Evolutionary conservation across 2,113 vertebrate genomes (phyloP).

Genomic region (Zingel zingel): DNA sequence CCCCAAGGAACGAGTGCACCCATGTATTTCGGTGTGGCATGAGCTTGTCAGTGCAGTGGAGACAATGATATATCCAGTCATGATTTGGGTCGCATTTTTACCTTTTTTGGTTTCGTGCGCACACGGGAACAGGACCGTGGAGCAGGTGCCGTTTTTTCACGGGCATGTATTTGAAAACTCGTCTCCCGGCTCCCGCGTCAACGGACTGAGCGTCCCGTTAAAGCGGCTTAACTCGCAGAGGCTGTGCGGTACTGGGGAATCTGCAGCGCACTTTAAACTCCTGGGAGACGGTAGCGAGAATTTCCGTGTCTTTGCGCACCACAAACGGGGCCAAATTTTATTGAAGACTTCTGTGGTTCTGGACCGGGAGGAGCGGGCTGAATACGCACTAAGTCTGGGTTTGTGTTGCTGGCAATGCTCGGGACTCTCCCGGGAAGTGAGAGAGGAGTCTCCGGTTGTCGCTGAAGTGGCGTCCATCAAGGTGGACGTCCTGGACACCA

Average conservation of each 20-base stretch:
- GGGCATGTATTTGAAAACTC: slow-evolving; percentile 91
- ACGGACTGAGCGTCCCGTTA: slow-evolving; percentile 88
- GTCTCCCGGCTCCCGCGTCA: slow-evolving; percentile 87
- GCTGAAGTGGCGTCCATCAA: slow-evolving; percentile 84
- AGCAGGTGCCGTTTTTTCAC: slow-evolving; percentile 85
- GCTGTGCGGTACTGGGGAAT: slow-evolving; percentile 76
- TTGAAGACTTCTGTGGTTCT: slow-evolving; percentile 85
- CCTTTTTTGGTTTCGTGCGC: slow-evolving; percentile 73
- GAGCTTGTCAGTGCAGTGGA: slow-evolving; percentile 55
- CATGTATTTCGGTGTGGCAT: slow-evolving; percentile 49
- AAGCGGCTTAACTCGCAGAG: slow-evolving; percentile 83
- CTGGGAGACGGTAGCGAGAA: slow-evolving; percentile 84
- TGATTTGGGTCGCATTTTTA: slow-evolving; percentile 81
- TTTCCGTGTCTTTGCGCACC: slow-evolving; percentile 88
- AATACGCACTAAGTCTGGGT: slow-evolving; percentile 84
- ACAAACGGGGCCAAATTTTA: slow-evolving; percentile 85
- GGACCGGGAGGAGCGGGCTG: slow-evolving; percentile 87
- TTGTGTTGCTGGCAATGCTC: slow-evolving; percentile 83
- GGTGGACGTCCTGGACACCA: slow-evolving; percentile 90
- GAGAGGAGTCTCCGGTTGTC: slow-evolving; percentile 47
- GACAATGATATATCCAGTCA: slow-evolving; percentile 65
- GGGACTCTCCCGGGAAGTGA: slow-evolving; percentile 40
- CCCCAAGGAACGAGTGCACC: slow-evolving; percentile 13
- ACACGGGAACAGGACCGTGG: slow-evolving; percentile 75
- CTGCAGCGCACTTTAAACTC: slow-evolving; percentile 83